A percentile compares a stretch with the other conserved stretches of the same genome.
phyloP scores from a whole-genome alignment of 2,113 vertebrate species.

The Tupaia tana region DNA sequence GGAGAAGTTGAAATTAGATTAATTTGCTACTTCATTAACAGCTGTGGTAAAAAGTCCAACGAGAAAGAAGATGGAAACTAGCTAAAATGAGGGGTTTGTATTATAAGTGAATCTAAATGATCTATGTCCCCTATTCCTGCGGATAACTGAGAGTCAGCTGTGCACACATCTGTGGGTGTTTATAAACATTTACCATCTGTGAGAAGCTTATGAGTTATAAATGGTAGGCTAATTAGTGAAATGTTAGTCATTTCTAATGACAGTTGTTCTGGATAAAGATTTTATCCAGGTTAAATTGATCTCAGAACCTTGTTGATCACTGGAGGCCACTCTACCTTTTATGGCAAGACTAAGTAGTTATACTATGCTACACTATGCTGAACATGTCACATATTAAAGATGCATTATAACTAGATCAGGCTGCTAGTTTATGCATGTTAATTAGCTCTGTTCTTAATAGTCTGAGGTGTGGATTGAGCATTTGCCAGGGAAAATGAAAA shows the following conservation, averaged over 20 bases:
- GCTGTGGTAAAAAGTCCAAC: conserved; percentile 66
- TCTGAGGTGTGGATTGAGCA: conserved; percentile 65
- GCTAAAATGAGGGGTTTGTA: conserved; percentile 55
- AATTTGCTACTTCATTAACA: conserved; percentile 68
- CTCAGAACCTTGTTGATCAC: conserved; percentile 60
- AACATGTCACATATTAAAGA: conserved; percentile 68
- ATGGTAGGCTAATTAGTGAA: conserved; percentile 74
- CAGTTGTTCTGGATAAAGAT: conserved; percentile 70
- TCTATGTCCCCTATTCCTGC: conserved; percentile 58
- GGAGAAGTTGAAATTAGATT: conserved; percentile 65
- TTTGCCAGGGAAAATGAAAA: conserved; percentile 70
- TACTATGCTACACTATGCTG: conserved; percentile 15
- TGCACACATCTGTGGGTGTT: conserved; percentile 76
- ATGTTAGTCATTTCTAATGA: conserved; percentile 74
- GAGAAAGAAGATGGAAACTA: conserved; percentile 39
- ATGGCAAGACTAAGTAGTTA: conserved; percentile 64
- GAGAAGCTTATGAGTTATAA: conserved; percentile 64
- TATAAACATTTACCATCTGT: conserved; percentile 63
- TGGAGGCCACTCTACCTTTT: conserved; percentile 63
- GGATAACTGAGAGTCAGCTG: conserved; percentile 80
- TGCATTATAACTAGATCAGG: conserved; percentile 64
- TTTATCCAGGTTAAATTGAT: conserved; percentile 74
- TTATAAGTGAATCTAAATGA: conserved; percentile 62
- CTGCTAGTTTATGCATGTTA: conserved; percentile 63
- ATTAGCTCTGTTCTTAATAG: conserved; percentile 62